These are phyloP conservation scores for human DNA, from an alignment of 2,113 vertebrate species.

Conservation along the genomic window DNA sequence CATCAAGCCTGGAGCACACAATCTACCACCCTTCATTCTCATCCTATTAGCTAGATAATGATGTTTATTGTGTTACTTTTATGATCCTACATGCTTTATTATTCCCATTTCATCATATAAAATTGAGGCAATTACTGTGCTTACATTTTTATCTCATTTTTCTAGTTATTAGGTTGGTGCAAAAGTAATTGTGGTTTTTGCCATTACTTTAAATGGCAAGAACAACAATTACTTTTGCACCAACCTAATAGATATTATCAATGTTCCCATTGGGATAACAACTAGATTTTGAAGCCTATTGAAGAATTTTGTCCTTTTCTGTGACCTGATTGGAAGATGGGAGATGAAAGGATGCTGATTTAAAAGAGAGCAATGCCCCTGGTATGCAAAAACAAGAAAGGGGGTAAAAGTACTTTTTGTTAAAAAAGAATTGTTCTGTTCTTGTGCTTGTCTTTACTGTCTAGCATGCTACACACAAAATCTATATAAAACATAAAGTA, in stretches of 20 bases:
- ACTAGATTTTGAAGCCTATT: constrained; percentile 49
- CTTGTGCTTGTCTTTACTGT: neutral
- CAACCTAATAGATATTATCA: constrained; percentile 49
- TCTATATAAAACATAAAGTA: neutral
- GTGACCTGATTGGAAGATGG: constrained; percentile 51
- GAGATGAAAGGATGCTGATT: constrained; percentile 68
- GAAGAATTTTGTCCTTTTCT: constrained; percentile 57
- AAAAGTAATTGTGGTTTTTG: too few species aligned
- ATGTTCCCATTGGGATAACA: constrained; percentile 71
- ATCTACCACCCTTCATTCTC: constrained; percentile 12
- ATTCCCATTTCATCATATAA: constrained; percentile 61
- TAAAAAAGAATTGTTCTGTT: neutral
- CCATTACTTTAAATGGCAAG: too few species aligned
- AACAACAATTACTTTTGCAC: too few species aligned
- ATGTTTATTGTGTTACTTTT: constrained; percentile 43
- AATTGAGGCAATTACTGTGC: constrained; percentile 52
- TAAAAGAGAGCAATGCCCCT: constrained; percentile 51
- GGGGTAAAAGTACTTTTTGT: neutral
- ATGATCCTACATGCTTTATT: constrained; percentile 63
- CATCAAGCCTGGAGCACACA: constrained; percentile 28
- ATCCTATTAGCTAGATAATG: constrained; percentile 44
- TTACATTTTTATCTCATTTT: constrained; percentile 66
- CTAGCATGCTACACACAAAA: neutral
- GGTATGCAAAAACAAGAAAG: neutral
- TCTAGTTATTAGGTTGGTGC: constrained; percentile 15